Percentiles rank a stretch among this genome's conserved stretches.
These are phyloP conservation scores for Leptothorax acervorum DNA, from an alignment of 2,888 invertebrate genomes.

Conservation along the genomic window DNA sequence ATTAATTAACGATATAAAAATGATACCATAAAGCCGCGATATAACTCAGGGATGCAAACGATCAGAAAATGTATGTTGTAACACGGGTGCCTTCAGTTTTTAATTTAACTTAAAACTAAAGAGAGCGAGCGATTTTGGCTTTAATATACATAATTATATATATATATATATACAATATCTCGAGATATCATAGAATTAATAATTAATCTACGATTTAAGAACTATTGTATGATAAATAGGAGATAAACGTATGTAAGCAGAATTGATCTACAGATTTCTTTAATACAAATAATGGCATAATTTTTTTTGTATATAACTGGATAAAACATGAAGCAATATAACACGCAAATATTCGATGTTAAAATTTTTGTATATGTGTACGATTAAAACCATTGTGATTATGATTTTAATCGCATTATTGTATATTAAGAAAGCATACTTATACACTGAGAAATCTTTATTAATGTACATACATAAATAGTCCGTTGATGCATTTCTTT, in stretches of 20 bases:
- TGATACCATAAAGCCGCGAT: constrained; percentile 42
- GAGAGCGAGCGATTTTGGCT: neutral
- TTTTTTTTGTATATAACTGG: neutral
- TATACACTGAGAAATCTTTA: too few relatives aligned
- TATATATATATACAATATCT: neutral
- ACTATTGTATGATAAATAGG: neutral
- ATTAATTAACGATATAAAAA: constrained; percentile 46
- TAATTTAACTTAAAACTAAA: constrained; percentile 11
- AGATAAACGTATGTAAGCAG: neutral
- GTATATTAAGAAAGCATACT: too few relatives aligned
- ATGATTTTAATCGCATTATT: neutral
- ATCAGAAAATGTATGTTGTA: constrained; percentile 46
- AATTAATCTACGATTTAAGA: neutral
- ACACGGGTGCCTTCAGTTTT: constrained; percentile 34
- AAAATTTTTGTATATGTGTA: neutral
- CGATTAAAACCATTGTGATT: neutral
- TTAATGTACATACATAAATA: too few relatives aligned
- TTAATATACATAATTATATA: neutral
- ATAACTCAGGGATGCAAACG: constrained; percentile 59
- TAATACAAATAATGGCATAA: neutral
- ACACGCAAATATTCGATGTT: neutral
- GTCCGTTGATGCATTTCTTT: too few relatives aligned
- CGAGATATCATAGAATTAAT: neutral
- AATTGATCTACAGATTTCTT: neutral
- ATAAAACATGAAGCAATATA: neutral